These are phyloP conservation scores for Sebastes dallii DNA, from an alignment of 2,797 vertebrate genomes.

Conservation along the genomic window DNA sequence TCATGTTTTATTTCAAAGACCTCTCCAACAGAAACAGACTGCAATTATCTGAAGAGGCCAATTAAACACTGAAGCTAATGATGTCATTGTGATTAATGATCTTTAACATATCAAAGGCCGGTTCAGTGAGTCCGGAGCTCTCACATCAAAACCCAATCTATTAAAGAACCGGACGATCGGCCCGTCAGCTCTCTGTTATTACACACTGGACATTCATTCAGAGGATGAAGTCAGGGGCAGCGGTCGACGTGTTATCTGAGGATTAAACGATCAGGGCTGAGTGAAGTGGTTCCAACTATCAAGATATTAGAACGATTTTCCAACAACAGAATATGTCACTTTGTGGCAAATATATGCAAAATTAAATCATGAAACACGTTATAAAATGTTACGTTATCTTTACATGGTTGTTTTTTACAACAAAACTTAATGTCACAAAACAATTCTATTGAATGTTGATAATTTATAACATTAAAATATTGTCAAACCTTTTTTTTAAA, in stretches of 20 bases:
- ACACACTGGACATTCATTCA: neutral
- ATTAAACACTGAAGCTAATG: conserved; percentile 44
- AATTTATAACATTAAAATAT: neutral
- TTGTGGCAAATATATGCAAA: accelerated
- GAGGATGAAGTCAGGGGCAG: neutral
- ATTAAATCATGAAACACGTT: no score
- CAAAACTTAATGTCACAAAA: no score
- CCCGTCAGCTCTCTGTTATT: neutral
- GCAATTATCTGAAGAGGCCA: conserved; percentile 32
- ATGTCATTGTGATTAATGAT: conserved; percentile 49
- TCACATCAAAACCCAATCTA: conserved; percentile 14
- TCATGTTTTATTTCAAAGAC: neutral
- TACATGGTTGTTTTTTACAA: neutral
- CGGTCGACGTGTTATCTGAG: no score
- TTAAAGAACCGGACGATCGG: neutral
- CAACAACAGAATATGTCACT: neutral
- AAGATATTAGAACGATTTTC: no score
- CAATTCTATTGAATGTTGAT: no score
- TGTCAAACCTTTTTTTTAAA: neutral
- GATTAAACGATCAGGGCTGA: neutral
- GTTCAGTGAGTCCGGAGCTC: neutral
- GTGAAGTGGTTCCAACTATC: neutral
- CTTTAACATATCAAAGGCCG: conserved; percentile 64
- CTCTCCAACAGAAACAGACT: neutral
- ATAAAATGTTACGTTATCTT: neutral